Conservation (phyloP, 2,113 vertebrate genomes). For the cattle (Bos taurus) region ARS-UCD2.0 NC_037344.1:55779001-55779500, state of each 20-base stretch:
- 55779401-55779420: neutral
- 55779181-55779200: neutral
- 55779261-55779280: neutral
- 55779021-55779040: neutral
- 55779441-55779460: neutral
- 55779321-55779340: neutral
- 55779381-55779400: neutral
- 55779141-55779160: neutral
- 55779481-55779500: neutral
- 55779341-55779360: neutral
- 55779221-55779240: neutral
- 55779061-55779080: neutral
- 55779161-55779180: neutral
- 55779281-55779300: neutral
- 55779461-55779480: neutral
- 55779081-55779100: neutral
- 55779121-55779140: neutral
- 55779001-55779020: neutral
- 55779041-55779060: neutral
- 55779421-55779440: neutral
- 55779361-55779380: neutral
- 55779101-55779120: neutral
- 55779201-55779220: neutral
- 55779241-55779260: neutral
- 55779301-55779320: neutral